Base-by-base conservation (phyloP, 1,140 invertebrate genomes). In the Drosophila kurseongensis region DNA sequence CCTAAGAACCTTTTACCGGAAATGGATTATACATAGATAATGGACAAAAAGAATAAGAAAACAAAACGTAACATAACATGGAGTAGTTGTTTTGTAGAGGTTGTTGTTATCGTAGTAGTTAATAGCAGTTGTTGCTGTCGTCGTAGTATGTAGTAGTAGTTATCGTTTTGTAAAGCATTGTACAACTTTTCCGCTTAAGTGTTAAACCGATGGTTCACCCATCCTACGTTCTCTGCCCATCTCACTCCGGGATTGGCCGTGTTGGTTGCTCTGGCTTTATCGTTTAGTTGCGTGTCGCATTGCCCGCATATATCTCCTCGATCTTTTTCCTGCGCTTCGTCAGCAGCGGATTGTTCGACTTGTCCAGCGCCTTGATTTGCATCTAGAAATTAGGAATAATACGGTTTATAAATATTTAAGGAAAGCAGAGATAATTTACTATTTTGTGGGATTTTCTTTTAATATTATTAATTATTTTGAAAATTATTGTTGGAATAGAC, bases 341-440 rank as follows among this genome's bases (percentile, higher is more conserved):
- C 7, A 99, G 93, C 40, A 99, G 93, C 6, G 97, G 95, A 93
- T 99, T 99, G 90, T 98, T 98, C 14, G 97, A 97, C 79, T 97
- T 96, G 67, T 98, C 97, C 59, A 99, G 92, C 41, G 96, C 95
- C 93, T 99, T 98, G 52, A 98, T 96, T 93, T 96, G 96, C 45
- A 97, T 95, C 94, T 95, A 91, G 3, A 29, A 7, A 18, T 9
- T 32, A 8, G 2, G 18, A 13, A 52, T 41, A 18, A 40, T 23
- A 44, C 13, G 6, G 1, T 5, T 48, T 27, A 16, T 29, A 29
- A 7, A 27, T 48, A 27, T 13, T 29, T 5, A 10, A 5, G 13
- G 10, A 29, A 8, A 32, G 5, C 7, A 7, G 0, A 32, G 6
- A 32, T 7, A 32, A 32, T 7, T 32, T 32, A 32, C 29, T 32